These are phyloP conservation scores for Xiphias gladius DNA, from an alignment of 2,113 vertebrate species.

Conservation along the genomic window DNA sequence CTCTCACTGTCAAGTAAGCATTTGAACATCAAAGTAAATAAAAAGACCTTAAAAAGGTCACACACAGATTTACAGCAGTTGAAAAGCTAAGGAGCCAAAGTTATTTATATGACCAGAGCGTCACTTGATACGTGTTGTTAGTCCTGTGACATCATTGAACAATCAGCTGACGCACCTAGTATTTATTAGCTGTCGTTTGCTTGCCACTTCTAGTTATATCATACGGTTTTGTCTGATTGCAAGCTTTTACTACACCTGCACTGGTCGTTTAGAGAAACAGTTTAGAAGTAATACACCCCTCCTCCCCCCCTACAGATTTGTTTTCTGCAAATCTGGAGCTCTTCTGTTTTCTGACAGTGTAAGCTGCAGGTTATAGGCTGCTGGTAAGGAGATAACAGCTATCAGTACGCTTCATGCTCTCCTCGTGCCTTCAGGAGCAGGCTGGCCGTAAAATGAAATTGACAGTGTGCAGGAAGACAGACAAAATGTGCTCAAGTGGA, in stretches of 20 bases:
- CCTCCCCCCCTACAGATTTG: too few species aligned
- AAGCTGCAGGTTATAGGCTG: constrained; percentile 45
- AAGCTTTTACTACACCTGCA: background rate
- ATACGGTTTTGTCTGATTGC: background rate
- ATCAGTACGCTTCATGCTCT: constrained; percentile 18
- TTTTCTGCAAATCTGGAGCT: background rate
- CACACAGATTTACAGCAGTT: too few species aligned
- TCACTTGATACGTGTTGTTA: too few species aligned
- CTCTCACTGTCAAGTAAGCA: too few species aligned
- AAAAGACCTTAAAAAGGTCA: too few species aligned
- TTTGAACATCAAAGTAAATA: too few species aligned
- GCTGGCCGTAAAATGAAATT: background rate
- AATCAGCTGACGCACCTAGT: too few species aligned
- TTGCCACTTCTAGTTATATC: too few species aligned
- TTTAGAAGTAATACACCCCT: background rate
- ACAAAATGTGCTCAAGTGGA: background rate
- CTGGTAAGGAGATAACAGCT: constrained; percentile 35
- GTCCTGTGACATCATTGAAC: too few species aligned
- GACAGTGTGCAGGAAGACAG: background rate
- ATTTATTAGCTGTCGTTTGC: too few species aligned
- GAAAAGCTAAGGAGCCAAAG: too few species aligned
- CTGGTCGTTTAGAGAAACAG: background rate
- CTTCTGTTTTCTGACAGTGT: constrained; percentile 33
- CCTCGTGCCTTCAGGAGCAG: background rate
- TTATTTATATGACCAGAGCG: too few species aligned